Evolutionary conservation across 2,113 vertebrate species (phyloP).

Genomic region (Orycteropus afer): DNA sequence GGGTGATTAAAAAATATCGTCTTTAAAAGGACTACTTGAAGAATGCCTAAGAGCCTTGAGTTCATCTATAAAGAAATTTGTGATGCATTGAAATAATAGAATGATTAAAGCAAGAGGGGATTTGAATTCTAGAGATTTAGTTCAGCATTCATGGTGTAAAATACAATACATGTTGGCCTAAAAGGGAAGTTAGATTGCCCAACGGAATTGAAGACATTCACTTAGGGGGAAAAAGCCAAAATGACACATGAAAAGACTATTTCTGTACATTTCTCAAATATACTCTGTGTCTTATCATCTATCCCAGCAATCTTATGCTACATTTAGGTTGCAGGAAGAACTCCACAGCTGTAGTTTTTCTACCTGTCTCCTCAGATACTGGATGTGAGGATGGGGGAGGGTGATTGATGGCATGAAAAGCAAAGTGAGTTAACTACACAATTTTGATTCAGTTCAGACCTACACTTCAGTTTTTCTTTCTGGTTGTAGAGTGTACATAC

Average conservation of each 20-base stretch:
- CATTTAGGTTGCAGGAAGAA: background rate
- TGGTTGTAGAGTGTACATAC: background rate
- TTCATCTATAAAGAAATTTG: slow-evolving; percentile 81
- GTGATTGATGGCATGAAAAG: background rate
- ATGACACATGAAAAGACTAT: background rate
- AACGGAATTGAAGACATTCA: slow-evolving; percentile 67
- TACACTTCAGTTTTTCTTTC: background rate
- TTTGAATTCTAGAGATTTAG: slow-evolving; percentile 72
- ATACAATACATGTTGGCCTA: background rate
- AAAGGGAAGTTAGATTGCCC: slow-evolving; percentile 23
- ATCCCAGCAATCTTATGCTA: background rate
- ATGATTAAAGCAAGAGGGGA: slow-evolving; percentile 73
- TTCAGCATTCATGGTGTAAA: slow-evolving; percentile 72
- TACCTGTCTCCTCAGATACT: background rate
- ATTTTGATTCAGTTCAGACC: background rate
- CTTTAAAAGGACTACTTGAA: slow-evolving; percentile 78
- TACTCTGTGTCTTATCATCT: background rate
- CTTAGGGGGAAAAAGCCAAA: background rate
- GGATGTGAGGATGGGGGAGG: background rate
- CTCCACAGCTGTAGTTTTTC: background rate
- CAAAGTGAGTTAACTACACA: background rate
- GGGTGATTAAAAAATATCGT: slow-evolving; percentile 72
- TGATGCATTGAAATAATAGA: slow-evolving; percentile 79
- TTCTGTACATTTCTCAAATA: background rate
- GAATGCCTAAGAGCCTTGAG: slow-evolving; percentile 73